These are phyloP conservation scores for Tragelaphus buxtoni DNA, from an alignment of 2,113 vertebrate species.

Conservation along the genomic window DNA sequence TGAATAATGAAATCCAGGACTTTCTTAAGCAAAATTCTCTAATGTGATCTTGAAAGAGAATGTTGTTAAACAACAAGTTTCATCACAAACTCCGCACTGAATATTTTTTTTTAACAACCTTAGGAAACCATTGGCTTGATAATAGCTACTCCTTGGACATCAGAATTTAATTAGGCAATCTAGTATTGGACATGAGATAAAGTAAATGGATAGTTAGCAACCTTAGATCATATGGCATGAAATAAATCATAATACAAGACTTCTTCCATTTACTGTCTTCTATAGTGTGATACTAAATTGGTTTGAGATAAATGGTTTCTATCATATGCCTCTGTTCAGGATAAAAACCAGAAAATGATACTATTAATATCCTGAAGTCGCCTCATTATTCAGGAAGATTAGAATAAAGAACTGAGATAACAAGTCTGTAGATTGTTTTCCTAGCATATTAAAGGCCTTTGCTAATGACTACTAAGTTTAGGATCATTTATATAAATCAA, in stretches of 20 bases:
- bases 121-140: constrained; percentile 31
- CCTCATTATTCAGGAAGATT: constrained; percentile 70
- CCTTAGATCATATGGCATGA: constrained; percentile 39
- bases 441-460: constrained; percentile 25
- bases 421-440: constrained; percentile 45
- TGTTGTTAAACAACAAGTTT: constrained; percentile 7
- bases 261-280: constrained; percentile 59
- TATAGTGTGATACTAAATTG: constrained; percentile 58
- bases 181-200: constrained; percentile 49
- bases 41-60: background rate
- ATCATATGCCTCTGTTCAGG: constrained; percentile 63
- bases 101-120: background rate
- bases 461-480: constrained; percentile 46
- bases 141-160: constrained; percentile 39
- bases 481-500: constrained; percentile 26
- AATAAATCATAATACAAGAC: constrained; percentile 69
- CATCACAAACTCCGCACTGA: constrained; percentile 1
- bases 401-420: constrained; percentile 61
- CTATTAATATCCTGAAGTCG: constrained; percentile 59
- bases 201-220: constrained; percentile 62
- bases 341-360: constrained; percentile 73
- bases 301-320: constrained; percentile 70
- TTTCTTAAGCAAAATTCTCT: background rate
- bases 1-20: constrained; percentile 4
- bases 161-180: constrained; percentile 66